A percentile compares a stretch with the other conserved stretches of the same genome.
These are phyloP conservation scores for Paratilapia polleni DNA, from an alignment of 2,113 vertebrate genomes.

Conservation along the genomic window DNA sequence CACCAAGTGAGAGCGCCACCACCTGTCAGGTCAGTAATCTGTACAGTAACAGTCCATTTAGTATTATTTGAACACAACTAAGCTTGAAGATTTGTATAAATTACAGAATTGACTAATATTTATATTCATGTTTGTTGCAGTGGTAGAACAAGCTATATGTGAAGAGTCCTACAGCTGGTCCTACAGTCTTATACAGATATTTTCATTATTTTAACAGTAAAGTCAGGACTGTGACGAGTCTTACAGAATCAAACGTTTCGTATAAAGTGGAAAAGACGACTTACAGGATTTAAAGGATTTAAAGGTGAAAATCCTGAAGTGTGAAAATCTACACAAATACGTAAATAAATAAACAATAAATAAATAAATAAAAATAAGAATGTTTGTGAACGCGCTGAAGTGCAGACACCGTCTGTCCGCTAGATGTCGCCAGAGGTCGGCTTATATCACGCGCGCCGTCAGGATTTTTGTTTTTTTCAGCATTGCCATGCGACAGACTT, in stretches of 20 bases:
- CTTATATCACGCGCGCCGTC: not conserved
- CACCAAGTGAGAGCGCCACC: too few relatives aligned
- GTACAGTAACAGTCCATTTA: too few relatives aligned
- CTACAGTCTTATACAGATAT: not conserved
- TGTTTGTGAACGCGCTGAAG: not conserved
- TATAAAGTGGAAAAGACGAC: not conserved
- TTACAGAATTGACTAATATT: not conserved
- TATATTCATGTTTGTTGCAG: not conserved
- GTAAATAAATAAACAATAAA: not conserved
- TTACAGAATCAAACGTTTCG: not conserved
- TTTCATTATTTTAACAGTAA: not conserved
- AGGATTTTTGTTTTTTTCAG: not conserved
- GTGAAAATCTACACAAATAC: not conserved
- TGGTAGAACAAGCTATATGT: too few relatives aligned
- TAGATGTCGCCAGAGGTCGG: conserved; percentile 30
- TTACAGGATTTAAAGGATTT: not conserved
- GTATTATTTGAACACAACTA: too few relatives aligned
- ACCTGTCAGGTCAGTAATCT: too few relatives aligned
- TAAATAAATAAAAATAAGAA: not conserved
- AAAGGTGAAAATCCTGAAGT: not conserved
- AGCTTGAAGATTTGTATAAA: not conserved
- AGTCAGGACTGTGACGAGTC: not conserved
- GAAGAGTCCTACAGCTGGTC: too few relatives aligned
- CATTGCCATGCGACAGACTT: conserved; percentile 71
- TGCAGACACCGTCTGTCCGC: not conserved